Evolutionary conservation across 1,140 invertebrate species (phyloP).

Genomic region (Lordiphosa clarofinis): DNA sequence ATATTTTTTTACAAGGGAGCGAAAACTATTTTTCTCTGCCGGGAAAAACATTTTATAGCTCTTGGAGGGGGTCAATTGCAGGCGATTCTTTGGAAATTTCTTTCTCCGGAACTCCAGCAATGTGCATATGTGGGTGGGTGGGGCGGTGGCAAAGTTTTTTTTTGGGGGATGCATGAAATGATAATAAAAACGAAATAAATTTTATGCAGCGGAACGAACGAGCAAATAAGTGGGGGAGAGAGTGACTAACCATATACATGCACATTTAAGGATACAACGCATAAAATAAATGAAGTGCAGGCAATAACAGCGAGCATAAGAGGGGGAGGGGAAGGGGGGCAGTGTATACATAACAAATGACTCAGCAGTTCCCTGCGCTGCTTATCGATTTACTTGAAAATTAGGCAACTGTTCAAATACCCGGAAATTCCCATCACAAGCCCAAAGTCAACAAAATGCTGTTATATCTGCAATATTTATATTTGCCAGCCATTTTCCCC

Average conservation of each 20-base stretch:
- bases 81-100: conserved; percentile 64
- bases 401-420: conserved; percentile 18
- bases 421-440: neutral
- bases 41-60: conserved; percentile 58
- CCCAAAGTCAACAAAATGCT: neutral
- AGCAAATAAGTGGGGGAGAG: conserved; percentile 3
- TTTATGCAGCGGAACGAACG: conserved; percentile 66
- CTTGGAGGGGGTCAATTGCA: conserved; percentile 55
- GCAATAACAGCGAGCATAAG: conserved; percentile 29
- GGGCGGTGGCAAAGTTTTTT: conserved; percentile 5
- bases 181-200: conserved; percentile 75
- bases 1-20: conserved; percentile 58
- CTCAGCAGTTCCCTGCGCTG: conserved; percentile 27
- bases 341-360: conserved; percentile 37
- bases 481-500: conserved; percentile 32
- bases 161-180: conserved; percentile 63
- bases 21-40: conserved; percentile 49
- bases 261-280: conserved; percentile 61
- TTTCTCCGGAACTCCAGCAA: conserved; percentile 11
- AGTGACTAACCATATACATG: conserved; percentile 69
- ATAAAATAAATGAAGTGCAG: conserved; percentile 71
- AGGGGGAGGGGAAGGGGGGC: neutral
- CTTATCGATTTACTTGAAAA: conserved; percentile 9
- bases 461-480: conserved; percentile 21
- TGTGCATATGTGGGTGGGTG: conserved; percentile 23